phyloP scores from a whole-genome alignment of 2,113 vertebrate species.

The Marmota flaviventris region DNA sequence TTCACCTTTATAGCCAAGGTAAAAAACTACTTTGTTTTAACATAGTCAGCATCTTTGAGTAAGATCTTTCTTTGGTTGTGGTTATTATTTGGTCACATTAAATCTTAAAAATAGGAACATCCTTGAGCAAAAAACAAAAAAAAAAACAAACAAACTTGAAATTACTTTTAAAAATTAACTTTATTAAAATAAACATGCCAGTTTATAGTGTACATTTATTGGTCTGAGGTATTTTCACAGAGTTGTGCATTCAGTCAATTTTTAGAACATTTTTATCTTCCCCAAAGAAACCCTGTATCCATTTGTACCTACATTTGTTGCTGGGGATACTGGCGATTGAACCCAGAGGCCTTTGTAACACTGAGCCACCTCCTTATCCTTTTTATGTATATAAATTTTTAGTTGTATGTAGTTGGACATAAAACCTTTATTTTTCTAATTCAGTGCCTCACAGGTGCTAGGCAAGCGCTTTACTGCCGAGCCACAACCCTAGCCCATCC shows the following conservation, averaged over 20 bases:
- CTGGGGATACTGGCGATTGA: not conserved
- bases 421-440: too few relatives aligned
- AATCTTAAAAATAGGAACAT: not conserved
- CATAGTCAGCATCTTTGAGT: not conserved
- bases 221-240: not conserved
- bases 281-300: not conserved
- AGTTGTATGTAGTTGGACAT: too few relatives aligned
- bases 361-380: not conserved
- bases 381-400: not conserved
- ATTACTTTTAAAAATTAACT: not conserved
- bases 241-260: not conserved
- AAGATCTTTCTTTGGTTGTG: not conserved
- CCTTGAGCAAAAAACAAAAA: not conserved
- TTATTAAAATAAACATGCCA: not conserved
- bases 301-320: not conserved
- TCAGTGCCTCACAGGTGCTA: too few relatives aligned
- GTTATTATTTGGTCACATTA: not conserved
- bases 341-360: not conserved
- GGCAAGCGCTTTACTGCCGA: too few relatives aligned
- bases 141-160: not conserved
- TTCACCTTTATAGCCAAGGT: not conserved
- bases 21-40: slow-evolving; percentile 6
- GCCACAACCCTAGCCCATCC: too few relatives aligned
- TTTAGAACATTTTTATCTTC: not conserved
- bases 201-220: not conserved